Base-by-base conservation (phyloP, 2,113 vertebrate species). In the Puffinus mauretanicus region DNA sequence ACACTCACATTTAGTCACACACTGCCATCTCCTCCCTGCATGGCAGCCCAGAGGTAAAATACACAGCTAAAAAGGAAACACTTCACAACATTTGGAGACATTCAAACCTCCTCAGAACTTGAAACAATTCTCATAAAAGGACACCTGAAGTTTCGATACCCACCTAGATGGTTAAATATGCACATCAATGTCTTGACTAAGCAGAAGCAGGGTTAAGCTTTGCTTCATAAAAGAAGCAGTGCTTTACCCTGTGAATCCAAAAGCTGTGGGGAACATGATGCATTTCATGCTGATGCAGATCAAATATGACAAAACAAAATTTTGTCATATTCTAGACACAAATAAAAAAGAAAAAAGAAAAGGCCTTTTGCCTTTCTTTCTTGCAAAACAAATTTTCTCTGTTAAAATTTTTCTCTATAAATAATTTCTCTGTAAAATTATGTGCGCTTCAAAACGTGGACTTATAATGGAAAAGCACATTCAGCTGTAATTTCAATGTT, bases 331-430 rank as follows among this genome's bases (percentile, higher is more conserved):
- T 84, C 11, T 77, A 54, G 36, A 46, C 3, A 46, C 4, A 42
- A 14, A 22, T 7, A n/a, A 15, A 8, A 30, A 52, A n/a, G 2
- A 42, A 42, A 42, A 4, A 46, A 30, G 30, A 18, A 6, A 4
- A 2, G 5, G 2, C 3, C 1, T n/a, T 79, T 64, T 13, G 3
- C 0, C 22, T 71, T 47, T 30, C 6, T 58, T 71, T 58, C 7
- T 66, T 66, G 27, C 54, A 72, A 82, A 83, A 36, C 12, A 75
- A 12, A 12, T 32, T 26, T 83, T 42, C 8, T 54, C 34, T 60
- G 16, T 25, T 7, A 78, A 46, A 24, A 9, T 40, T 40, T 52
- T 17, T 25, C 10, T 54, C 4, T 26, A 26, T 26, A 69, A 73
- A 14, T 3, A 2, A 58, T 75, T 80, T 81, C 7, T 82, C 29